Conservation (phyloP, 2,888 invertebrate species). For the Dryomyza anilis region DNA sequence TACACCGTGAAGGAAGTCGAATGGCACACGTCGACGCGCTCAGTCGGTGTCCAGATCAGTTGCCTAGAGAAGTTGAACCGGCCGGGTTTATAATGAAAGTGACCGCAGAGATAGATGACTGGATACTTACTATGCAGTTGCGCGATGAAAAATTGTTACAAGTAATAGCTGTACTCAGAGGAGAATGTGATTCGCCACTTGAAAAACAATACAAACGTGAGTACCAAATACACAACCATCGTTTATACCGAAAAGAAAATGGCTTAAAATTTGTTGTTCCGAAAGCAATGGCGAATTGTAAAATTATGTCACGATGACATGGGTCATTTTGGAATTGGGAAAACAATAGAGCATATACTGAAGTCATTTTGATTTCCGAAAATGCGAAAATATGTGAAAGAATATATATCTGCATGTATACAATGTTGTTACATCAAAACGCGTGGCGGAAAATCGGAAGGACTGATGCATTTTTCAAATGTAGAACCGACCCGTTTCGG, state of each 20-base stretch:
- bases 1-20: neutral
- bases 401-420: conserved; percentile 19
- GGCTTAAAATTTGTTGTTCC: neutral
- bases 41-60: neutral
- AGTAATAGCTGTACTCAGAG: neutral
- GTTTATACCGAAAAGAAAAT: neutral
- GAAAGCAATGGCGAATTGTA: neutral
- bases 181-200: neutral
- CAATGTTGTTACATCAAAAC: neutral
- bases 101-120: neutral
- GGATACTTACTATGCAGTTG: too few species aligned
- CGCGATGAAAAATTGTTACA: neutral
- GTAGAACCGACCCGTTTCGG: conserved; percentile 30
- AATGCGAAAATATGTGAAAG: conserved; percentile 30
- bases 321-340: conserved; percentile 29
- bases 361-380: conserved; percentile 35
- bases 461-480: conserved; percentile 20
- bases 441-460: conserved; percentile 22
- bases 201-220: neutral
- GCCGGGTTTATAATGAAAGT: neutral
- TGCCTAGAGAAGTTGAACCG: neutral
- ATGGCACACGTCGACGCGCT: neutral
- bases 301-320: neutral
- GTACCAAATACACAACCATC: neutral
- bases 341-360: conserved; percentile 30